phyloP scores from a whole-genome alignment of 2,113 vertebrate genomes.

The Chionis minor region DNA sequence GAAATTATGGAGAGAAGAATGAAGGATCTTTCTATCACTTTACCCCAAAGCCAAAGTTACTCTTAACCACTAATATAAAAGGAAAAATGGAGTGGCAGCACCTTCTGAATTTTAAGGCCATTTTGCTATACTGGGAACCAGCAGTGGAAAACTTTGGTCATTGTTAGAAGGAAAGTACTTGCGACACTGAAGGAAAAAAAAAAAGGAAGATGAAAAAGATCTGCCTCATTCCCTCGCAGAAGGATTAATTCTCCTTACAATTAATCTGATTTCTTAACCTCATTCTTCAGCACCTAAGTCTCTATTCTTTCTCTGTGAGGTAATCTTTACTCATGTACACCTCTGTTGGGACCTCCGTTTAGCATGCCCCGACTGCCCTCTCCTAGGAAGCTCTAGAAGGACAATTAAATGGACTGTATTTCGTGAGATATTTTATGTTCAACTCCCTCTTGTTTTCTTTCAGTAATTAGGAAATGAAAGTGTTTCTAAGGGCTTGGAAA shows the following conservation, averaged over 20 bases:
- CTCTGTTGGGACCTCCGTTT: neutral
- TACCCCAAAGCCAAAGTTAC: neutral
- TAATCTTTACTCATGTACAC: neutral
- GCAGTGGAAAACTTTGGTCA: neutral
- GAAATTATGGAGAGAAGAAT: neutral
- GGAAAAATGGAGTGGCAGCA: neutral
- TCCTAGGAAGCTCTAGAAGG: neutral
- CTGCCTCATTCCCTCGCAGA: neutral
- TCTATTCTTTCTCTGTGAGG: neutral
- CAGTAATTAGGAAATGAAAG: neutral
- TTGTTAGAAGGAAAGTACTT: neutral
- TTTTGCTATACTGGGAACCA: neutral
- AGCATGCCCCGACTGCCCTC: neutral
- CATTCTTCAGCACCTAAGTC: neutral
- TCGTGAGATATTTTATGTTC: neutral
- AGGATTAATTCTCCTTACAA: neutral
- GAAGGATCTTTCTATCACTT: neutral
- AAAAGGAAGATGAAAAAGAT: neutral
- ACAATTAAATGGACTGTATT: neutral
- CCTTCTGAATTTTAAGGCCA: neutral
- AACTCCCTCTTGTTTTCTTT: neutral
- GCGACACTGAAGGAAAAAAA: neutral
- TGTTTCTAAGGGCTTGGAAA: neutral
- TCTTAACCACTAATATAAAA: neutral
- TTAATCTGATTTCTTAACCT: neutral